Conservation (phyloP, 2,888 invertebrate species). For the Tribolium freemani region DNA sequence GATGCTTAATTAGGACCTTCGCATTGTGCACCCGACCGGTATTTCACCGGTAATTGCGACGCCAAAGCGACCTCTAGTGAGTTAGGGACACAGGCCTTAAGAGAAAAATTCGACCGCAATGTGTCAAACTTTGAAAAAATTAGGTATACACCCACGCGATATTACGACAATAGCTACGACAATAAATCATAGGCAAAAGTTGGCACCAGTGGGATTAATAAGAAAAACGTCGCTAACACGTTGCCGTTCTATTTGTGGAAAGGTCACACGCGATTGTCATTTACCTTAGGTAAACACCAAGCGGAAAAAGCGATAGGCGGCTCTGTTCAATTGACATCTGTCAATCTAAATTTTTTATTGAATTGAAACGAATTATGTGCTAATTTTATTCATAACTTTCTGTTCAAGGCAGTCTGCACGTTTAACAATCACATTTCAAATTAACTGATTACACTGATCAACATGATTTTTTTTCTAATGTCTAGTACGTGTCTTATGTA, state of each 20-base stretch:
- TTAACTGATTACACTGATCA: too few species aligned
- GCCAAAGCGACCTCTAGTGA: slow-evolving; percentile 3
- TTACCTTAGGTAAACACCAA: neutral
- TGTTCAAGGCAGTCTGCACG: too few species aligned
- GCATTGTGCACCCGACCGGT: slow-evolving; percentile 31
- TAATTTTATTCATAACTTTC: too few species aligned
- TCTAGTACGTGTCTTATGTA: too few species aligned
- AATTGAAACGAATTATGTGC: neutral
- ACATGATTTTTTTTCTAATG: too few species aligned
- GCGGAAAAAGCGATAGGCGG: neutral
- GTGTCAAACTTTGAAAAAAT: neutral
- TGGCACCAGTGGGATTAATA: slow-evolving; percentile 25
- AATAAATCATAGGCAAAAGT: slow-evolving; percentile 6
- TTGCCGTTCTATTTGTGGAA: slow-evolving; percentile 14
- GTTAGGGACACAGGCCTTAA: too few species aligned
- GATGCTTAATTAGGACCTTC: slow-evolving; percentile 30
- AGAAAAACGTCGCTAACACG: slow-evolving; percentile 7
- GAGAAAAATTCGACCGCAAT: neutral
- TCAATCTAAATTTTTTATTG: neutral
- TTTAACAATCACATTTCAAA: too few species aligned
- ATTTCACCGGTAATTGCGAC: slow-evolving; percentile 30
- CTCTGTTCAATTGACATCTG: neutral
- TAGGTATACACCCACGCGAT: slow-evolving; percentile 13
- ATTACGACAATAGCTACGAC: neutral
- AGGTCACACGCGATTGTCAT: slow-evolving; percentile 12